Conservation (phyloP, 2,888 invertebrate species). For the Melanotus villosus region DNA sequence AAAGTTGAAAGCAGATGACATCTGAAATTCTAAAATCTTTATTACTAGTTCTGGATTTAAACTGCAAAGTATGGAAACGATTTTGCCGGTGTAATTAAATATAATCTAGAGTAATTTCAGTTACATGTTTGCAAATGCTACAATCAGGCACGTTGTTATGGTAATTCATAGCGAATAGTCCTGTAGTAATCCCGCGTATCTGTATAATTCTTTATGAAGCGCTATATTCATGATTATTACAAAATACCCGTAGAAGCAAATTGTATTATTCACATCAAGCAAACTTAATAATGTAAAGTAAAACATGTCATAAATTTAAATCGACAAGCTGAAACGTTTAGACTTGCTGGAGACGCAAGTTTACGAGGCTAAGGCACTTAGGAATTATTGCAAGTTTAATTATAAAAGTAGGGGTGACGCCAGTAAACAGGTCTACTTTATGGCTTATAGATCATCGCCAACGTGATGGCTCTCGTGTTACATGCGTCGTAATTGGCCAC, state of each 20-base stretch:
- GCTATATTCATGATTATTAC: constrained; percentile 18
- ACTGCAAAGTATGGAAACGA: too few species aligned
- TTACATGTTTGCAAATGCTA: background rate
- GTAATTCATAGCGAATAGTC: constrained; percentile 9
- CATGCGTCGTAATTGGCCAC: constrained; percentile 54
- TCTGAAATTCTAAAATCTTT: too few species aligned
- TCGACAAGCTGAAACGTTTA: constrained; percentile 54
- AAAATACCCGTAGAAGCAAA: constrained; percentile 29
- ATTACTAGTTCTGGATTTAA: too few species aligned
- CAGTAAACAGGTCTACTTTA: constrained; percentile 60
- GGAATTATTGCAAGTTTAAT: constrained; percentile 61
- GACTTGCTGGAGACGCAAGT: constrained; percentile 52
- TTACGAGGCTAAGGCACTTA: constrained; percentile 57
- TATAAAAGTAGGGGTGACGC: constrained; percentile 61
- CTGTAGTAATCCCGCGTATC: constrained; percentile 17
- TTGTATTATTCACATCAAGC: constrained; percentile 33
- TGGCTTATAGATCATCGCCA: constrained; percentile 60
- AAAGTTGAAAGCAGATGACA: too few species aligned
- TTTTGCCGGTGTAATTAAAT: too few species aligned
- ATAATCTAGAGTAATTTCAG: too few species aligned
- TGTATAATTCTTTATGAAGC: constrained; percentile 19
- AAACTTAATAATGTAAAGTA: constrained; percentile 44
- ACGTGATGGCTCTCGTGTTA: constrained; percentile 54
- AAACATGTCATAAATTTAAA: constrained; percentile 54
- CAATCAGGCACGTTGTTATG: constrained; percentile 11